phyloP scores from a whole-genome alignment of 2,113 vertebrate species.

The Neopipo cinnamomea region DNA sequence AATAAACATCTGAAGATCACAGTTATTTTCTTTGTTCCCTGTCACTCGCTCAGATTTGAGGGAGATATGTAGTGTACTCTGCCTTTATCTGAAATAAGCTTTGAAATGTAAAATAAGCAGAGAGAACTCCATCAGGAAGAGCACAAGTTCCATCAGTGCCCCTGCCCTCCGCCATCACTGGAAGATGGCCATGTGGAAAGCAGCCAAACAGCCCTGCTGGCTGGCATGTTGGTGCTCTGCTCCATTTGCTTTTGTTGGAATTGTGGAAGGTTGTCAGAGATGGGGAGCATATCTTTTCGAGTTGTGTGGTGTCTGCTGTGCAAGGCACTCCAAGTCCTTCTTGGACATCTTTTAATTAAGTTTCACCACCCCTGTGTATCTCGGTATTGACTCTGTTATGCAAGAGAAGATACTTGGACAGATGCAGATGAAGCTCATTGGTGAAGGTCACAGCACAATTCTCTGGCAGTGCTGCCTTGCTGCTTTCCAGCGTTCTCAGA shows the following conservation, averaged over 20 bases:
- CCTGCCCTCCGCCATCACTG: fast-evolving
- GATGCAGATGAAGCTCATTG: background rate
- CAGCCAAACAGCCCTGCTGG: fast-evolving
- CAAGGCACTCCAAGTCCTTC: fast-evolving
- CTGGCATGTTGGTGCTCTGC: fast-evolving
- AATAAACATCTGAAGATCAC: background rate
- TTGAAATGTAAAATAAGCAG: background rate
- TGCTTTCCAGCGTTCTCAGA: background rate
- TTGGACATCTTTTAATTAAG: background rate
- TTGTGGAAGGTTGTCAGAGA: background rate
- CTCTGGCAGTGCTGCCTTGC: background rate
- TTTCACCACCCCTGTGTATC: background rate
- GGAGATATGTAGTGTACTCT: background rate
- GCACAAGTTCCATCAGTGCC: background rate
- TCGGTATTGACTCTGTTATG: background rate
- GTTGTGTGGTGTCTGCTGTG: background rate
- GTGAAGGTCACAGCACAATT: background rate
- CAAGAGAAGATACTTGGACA: background rate
- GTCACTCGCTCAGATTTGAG: background rate
- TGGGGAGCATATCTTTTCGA: fast-evolving
- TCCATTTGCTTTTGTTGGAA: background rate
- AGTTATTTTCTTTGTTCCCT: background rate
- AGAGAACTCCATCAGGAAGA: background rate
- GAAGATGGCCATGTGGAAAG: background rate
- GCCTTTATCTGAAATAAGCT: background rate